These are phyloP conservation scores for Heliconius hewitsoni DNA, from an alignment of 1,140 invertebrate species.

Conservation along the genomic window DNA sequence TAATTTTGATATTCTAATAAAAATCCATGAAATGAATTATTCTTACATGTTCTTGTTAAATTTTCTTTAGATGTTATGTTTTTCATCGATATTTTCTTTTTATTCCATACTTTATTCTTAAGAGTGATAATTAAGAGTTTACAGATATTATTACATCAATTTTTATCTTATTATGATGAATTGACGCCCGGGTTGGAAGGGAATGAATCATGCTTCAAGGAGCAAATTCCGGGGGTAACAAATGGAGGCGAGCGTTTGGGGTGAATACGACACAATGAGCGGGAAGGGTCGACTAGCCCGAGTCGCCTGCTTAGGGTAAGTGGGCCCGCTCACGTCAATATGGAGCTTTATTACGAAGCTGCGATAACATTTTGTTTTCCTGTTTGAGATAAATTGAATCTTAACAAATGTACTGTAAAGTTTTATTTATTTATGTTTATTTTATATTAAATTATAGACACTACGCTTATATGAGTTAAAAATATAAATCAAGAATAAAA, in stretches of 20 bases:
- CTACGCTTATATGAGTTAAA: neutral
- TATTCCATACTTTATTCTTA: neutral
- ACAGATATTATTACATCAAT: constrained; percentile 31
- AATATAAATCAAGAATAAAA: neutral
- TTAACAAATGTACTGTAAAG: constrained; percentile 2
- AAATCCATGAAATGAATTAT: neutral
- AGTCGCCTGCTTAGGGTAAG: constrained; percentile 71
- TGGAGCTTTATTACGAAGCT: constrained; percentile 73
- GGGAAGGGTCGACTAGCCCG: constrained; percentile 66
- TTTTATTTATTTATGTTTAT: constrained; percentile 15
- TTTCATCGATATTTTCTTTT: neutral
- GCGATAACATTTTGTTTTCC: constrained; percentile 71
- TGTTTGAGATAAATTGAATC: constrained; percentile 32
- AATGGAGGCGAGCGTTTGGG: constrained; percentile 75
- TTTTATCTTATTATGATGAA: constrained; percentile 66
- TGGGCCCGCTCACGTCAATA: constrained; percentile 74
- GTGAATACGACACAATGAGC: constrained; percentile 75
- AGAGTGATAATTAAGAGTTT: neutral
- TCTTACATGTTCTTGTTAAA: neutral
- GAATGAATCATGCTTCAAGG: constrained; percentile 79
- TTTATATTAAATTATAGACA: neutral
- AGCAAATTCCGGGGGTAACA: constrained; percentile 78
- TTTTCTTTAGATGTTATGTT: neutral
- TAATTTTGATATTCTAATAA: neutral
- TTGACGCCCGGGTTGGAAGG: constrained; percentile 60